Percentiles rank a stretch among this genome's conserved stretches.
Evolutionary conservation across 2,113 vertebrate species (phyloP).

Genomic region (Hoplias malabaricus): DNA sequence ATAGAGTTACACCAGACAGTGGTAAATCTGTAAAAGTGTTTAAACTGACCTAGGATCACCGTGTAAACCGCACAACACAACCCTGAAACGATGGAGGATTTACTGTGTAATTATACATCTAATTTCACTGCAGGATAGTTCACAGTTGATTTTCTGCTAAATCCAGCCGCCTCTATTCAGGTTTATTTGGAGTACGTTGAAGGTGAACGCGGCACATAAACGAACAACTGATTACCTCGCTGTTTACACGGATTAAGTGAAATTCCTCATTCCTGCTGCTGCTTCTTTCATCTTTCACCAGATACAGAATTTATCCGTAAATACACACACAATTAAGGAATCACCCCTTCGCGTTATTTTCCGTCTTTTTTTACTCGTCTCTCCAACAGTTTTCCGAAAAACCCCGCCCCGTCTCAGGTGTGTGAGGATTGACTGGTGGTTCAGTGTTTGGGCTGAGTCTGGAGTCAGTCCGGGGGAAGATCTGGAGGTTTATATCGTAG

Average conservation of each 20-base stretch:
- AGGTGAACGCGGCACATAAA: background rate
- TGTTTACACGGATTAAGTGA: constrained; percentile 26
- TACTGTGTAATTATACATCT: background rate
- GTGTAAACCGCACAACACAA: background rate
- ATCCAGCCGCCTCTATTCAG: background rate
- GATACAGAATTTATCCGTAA: constrained; percentile 75
- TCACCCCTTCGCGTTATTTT: no score
- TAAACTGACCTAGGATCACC: background rate
- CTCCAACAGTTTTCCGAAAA: no score
- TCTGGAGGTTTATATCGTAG: no score
- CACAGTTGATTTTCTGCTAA: background rate
- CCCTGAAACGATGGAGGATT: background rate
- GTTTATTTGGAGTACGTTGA: background rate
- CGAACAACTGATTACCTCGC: constrained; percentile 19
- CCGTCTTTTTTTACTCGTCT: no score
- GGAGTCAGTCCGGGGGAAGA: no score
- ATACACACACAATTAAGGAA: no score
- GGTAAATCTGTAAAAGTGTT: no score
- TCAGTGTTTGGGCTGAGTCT: no score
- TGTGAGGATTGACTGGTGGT: no score
- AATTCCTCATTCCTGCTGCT: constrained; percentile 52
- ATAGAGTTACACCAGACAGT: no score
- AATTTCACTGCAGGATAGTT: background rate
- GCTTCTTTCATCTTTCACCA: constrained; percentile 68
- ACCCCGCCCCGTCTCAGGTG: no score